These are phyloP conservation scores for Omphaloscelis lunosa DNA, from an alignment of 2,888 invertebrate species.

Conservation along the genomic window DNA sequence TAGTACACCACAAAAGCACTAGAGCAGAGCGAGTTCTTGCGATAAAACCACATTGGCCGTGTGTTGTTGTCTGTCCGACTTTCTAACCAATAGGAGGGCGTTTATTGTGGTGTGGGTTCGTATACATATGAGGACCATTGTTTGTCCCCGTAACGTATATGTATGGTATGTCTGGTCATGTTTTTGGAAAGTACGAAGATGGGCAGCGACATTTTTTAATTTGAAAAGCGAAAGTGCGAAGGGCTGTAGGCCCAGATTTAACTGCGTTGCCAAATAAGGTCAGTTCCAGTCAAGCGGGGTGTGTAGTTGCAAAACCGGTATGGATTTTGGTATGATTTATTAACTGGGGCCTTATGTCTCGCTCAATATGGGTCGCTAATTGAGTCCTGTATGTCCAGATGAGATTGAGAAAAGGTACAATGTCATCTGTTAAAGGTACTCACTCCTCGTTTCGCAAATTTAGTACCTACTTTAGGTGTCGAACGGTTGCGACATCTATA, in stretches of 20 bases:
- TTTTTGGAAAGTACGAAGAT: slow-evolving; percentile 58
- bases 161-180: slow-evolving; percentile 59
- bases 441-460: not conserved
- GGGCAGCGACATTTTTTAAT: slow-evolving; percentile 48
- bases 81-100: slow-evolving; percentile 75
- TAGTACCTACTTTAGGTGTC: too few relatives aligned
- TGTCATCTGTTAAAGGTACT: not conserved
- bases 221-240: slow-evolving; percentile 63
- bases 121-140: slow-evolving; percentile 75
- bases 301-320: slow-evolving; percentile 40
- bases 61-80: slow-evolving; percentile 77
- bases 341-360: slow-evolving; percentile 19
- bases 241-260: slow-evolving; percentile 36
- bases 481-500: not conserved
- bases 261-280: slow-evolving; percentile 43
- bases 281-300: slow-evolving; percentile 21
- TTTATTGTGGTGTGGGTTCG: slow-evolving; percentile 67
- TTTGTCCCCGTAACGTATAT: slow-evolving; percentile 65
- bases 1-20: slow-evolving; percentile 79
- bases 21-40: slow-evolving; percentile 81
- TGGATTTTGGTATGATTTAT: slow-evolving; percentile 30
- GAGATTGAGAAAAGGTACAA: not conserved
- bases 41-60: slow-evolving; percentile 79
- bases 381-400: not conserved
- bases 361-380: not conserved